Percentiles rank a stretch among this genome's conserved stretches.
phyloP scores from a whole-genome alignment of 53 echinoderm and acorn worm genomes.

The Holothuria scabra region DNA sequence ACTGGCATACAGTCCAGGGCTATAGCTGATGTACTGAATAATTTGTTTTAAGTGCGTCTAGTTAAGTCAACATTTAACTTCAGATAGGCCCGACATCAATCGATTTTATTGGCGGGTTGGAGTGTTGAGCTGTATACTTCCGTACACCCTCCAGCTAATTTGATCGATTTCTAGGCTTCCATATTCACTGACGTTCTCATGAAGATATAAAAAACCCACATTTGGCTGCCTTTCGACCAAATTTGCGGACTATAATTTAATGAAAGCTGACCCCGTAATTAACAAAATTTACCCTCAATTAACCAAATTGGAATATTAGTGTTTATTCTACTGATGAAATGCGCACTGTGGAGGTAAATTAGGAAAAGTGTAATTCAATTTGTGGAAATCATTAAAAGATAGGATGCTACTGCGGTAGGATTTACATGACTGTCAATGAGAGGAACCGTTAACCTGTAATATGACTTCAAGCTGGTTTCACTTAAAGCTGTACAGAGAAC shows the following conservation, averaged over 20 bases:
- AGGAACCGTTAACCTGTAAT: no score
- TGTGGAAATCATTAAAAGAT: constrained; percentile 38
- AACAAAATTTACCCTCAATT: constrained; percentile 55
- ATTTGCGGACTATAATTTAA: constrained; percentile 49
- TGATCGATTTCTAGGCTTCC: constrained; percentile 28
- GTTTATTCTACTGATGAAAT: constrained; percentile 55
- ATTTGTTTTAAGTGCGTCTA: constrained; percentile 46
- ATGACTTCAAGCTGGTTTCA: no score
- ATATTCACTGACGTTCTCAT: constrained; percentile 7
- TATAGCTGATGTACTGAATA: constrained; percentile 31
- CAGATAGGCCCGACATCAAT: constrained; percentile 35
- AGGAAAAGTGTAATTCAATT: constrained; percentile 46
- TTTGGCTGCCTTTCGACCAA: constrained; percentile 41
- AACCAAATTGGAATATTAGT: constrained; percentile 58
- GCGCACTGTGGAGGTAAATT: constrained; percentile 39
- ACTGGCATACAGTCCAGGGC: background rate
- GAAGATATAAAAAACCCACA: constrained; percentile 38
- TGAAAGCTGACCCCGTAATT: constrained; percentile 55
- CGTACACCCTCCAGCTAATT: constrained; percentile 43
- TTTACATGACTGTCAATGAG: no score
- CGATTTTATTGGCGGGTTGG: constrained; percentile 27
- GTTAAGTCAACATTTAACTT: constrained; percentile 50
- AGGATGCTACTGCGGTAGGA: no score
- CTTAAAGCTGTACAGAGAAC: no score
- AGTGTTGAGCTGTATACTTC: constrained; percentile 42